Percentiles rank a stretch among this genome's conserved stretches.
These are phyloP conservation scores for Anodontia alba DNA, from an alignment of 2,888 invertebrate species.

Conservation along the genomic window DNA sequence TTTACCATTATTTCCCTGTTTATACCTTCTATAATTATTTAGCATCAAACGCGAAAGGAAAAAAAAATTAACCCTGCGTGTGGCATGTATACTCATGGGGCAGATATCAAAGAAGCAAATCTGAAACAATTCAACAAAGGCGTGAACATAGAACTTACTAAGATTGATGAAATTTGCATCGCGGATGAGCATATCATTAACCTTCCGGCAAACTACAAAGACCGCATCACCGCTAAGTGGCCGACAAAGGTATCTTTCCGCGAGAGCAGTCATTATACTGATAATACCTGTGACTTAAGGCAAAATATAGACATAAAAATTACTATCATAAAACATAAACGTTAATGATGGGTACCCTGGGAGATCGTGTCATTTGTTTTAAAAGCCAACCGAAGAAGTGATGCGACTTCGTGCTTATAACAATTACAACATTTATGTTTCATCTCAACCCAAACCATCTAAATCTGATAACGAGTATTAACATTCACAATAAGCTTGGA, in stretches of 20 bases:
- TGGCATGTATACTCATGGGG: background rate
- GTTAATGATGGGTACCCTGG: background rate
- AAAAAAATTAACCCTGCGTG: no score
- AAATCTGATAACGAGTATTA: no score
- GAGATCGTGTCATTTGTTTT: background rate
- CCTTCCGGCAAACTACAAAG: slow-evolving; percentile 26
- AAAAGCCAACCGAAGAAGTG: background rate
- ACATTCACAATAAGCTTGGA: no score
- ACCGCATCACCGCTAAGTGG: slow-evolving; percentile 30
- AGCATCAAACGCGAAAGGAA: no score
- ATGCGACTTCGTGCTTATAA: no score
- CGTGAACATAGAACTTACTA: slow-evolving; percentile 9
- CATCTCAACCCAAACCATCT: no score
- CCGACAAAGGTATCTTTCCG: slow-evolving; percentile 51
- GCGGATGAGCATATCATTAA: slow-evolving; percentile 9
- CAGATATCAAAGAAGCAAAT: background rate
- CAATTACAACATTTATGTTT: no score
- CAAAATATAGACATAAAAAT: slow-evolving; percentile 32
- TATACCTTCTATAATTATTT: no score
- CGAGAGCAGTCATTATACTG: slow-evolving; percentile 36
- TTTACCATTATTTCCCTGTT: no score
- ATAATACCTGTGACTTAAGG: slow-evolving; percentile 34
- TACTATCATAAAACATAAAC: slow-evolving; percentile 1
- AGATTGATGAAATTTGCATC: slow-evolving; percentile 17
- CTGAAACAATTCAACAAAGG: slow-evolving; percentile 13